These are phyloP conservation scores for Tragulus kanchil DNA, from an alignment of 2,113 vertebrate genomes.

Conservation along the genomic window DNA sequence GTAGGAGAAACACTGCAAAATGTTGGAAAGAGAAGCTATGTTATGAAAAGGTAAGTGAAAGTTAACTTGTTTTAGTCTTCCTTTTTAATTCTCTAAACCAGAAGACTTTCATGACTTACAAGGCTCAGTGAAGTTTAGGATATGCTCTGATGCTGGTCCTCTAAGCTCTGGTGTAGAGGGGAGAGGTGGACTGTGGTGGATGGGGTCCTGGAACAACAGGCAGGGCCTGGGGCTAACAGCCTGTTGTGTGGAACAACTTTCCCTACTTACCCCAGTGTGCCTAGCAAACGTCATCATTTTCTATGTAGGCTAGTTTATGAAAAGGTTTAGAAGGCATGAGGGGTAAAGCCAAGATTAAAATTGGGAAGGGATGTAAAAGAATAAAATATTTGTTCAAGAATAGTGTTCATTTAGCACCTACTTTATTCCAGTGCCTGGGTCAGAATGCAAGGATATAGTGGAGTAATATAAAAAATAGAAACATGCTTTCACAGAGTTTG, in stretches of 20 bases:
- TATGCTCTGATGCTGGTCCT: background rate
- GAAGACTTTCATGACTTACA: constrained; percentile 8
- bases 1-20: constrained; percentile 21
- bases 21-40: constrained; percentile 50
- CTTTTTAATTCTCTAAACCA: constrained; percentile 27
- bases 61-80: background rate
- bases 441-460: background rate
- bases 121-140: background rate
- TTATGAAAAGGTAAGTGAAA: background rate
- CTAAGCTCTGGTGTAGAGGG: background rate
- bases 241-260: background rate
- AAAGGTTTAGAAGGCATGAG: background rate
- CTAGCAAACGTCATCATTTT: background rate
- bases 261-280: background rate
- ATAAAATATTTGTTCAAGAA: constrained; percentile 37
- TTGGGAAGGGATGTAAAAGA: background rate
- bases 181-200: too few relatives aligned
- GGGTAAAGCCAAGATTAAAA: constrained; percentile 22
- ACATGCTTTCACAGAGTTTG: background rate
- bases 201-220: background rate
- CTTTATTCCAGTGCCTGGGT: background rate
- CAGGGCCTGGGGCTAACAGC: background rate
- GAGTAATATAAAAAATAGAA: background rate
- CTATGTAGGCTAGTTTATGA: background rate
- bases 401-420: background rate